Percentiles rank a stretch among this genome's conserved stretches.
Conservation (phyloP, 2,113 vertebrate species). For the Cyanoderma ruficeps region DNA sequence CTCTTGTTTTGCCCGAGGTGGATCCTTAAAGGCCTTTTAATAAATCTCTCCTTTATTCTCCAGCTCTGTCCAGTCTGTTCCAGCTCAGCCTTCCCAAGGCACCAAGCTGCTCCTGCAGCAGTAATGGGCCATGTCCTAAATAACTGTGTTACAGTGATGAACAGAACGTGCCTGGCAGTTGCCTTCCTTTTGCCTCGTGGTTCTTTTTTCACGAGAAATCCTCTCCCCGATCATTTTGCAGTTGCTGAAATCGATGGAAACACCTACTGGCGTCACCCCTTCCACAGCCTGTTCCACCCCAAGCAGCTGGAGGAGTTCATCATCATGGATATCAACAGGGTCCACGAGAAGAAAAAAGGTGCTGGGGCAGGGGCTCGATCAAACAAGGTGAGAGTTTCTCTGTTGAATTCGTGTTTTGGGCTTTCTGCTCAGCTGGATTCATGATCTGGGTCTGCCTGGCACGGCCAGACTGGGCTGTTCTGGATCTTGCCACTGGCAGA, state of each 20-base stretch:
- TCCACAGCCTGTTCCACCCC: constrained; percentile 88
- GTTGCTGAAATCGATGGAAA: constrained; percentile 92
- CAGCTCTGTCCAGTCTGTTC: background rate
- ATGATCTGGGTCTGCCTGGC: background rate
- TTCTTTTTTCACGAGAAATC: background rate
- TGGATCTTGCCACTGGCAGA: background rate
- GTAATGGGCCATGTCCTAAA: background rate
- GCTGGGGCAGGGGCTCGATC: constrained; percentile 89
- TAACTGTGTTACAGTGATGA: background rate
- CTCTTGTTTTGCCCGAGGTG: background rate
- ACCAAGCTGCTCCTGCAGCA: background rate
- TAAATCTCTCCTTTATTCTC: background rate
- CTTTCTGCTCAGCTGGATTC: background rate
- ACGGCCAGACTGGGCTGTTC: background rate
- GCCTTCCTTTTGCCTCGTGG: background rate
- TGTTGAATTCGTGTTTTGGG: rapidly evolving
- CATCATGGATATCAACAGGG: constrained; percentile 86
- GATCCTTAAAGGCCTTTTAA: background rate
- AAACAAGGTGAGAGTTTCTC: constrained; percentile 81
- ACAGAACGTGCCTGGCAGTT: background rate
- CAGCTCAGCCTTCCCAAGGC: background rate
- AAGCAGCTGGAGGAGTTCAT: constrained; percentile 94
- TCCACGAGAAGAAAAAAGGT: constrained; percentile 79
- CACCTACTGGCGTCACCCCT: constrained; percentile 93
- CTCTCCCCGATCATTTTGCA: constrained; percentile 10